These are phyloP conservation scores for Erpornis zantholeuca DNA, from an alignment of 2,113 vertebrate species.

Conservation along the genomic window DNA sequence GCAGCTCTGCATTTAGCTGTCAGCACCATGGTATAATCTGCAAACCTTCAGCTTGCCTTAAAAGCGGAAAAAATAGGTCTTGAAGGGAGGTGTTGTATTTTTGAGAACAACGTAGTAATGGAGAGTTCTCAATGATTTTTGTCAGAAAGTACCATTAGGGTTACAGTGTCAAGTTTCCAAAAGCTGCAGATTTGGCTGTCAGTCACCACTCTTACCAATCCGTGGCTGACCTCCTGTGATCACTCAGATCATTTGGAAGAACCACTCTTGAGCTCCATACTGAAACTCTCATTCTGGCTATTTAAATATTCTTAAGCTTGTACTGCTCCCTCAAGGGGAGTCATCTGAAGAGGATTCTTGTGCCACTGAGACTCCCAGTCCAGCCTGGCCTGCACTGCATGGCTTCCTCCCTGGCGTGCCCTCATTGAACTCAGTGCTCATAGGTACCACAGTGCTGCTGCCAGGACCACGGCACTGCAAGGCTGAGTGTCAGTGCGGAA, in stretches of 20 bases:
- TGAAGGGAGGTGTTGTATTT: neutral
- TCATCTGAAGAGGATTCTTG: neutral
- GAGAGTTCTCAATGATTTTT: neutral
- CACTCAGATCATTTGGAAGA: neutral
- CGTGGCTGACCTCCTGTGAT: neutral
- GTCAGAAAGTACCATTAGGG: neutral
- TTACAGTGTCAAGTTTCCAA: neutral
- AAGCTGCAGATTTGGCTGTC: neutral
- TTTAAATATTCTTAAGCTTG: neutral
- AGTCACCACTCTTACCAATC: neutral
- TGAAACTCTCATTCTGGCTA: neutral
- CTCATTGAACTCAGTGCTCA: rapidly evolving
- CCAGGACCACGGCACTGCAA: neutral
- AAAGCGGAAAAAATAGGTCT: neutral
- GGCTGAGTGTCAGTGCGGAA: rapidly evolving
- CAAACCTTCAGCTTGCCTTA: neutral
- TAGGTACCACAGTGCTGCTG: neutral
- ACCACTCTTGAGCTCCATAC: neutral
- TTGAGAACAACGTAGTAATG: neutral
- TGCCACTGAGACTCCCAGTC: neutral
- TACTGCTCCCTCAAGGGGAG: neutral
- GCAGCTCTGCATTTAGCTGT: neutral
- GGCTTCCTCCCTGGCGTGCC: neutral
- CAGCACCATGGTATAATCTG: neutral
- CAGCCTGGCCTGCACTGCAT: rapidly evolving